phyloP scores from a whole-genome alignment of 1,140 invertebrate genomes.

The Laupala kohalensis region DNA sequence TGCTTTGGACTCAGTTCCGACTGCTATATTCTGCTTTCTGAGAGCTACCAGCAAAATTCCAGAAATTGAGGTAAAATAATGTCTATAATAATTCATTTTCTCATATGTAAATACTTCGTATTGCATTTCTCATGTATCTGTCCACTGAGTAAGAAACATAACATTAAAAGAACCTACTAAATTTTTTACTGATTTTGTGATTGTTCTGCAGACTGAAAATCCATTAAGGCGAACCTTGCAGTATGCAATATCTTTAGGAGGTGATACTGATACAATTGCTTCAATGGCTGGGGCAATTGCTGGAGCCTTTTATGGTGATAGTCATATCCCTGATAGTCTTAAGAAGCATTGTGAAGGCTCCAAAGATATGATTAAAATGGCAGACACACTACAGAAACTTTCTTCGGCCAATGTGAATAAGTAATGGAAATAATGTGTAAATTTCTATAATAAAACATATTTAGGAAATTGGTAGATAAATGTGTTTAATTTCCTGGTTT shows the following conservation, averaged over 20 bases:
- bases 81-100: not conserved
- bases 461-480: too few species aligned
- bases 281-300: conserved; percentile 64
- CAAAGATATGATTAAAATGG: conserved; percentile 34
- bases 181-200: conserved; percentile 4
- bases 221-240: conserved; percentile 50
- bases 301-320: conserved; percentile 56
- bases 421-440: too few species aligned
- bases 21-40: conserved; percentile 62
- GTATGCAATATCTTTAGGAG: conserved; percentile 57
- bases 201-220: conserved; percentile 33
- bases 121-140: too few species aligned
- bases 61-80: conserved; percentile 34
- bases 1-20: conserved; percentile 58
- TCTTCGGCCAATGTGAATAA: too few species aligned
- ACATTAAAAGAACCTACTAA: not conserved
- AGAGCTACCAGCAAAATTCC: conserved; percentile 40
- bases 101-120: too few species aligned
- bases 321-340: conserved; percentile 40
- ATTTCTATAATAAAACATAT: too few species aligned
- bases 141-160: too few species aligned
- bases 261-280: conserved; percentile 70
- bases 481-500: too few species aligned
- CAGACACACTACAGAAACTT: conserved; percentile 37
- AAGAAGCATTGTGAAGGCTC: conserved; percentile 48